Conservation (phyloP, 2,113 vertebrate genomes). For the Hoplias malabaricus region DNA sequence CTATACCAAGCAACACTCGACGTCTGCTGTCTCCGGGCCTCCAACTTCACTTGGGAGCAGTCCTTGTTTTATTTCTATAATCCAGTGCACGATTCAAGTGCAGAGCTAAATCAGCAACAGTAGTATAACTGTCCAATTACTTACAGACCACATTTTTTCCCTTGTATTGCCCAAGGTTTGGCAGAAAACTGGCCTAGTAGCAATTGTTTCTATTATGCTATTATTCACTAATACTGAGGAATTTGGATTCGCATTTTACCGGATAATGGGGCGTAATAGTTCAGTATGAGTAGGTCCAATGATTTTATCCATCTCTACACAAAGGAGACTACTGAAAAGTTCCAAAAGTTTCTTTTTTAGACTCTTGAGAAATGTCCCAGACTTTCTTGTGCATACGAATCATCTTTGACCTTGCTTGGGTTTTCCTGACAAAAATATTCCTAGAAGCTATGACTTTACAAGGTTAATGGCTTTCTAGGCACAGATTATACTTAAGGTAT, state of each 20-base stretch:
- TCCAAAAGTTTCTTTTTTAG: neutral
- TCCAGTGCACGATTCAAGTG: neutral
- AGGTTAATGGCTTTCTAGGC: neutral
- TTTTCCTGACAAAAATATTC: neutral
- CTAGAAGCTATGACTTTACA: neutral
- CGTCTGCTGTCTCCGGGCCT: no score
- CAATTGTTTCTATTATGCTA: slow-evolving; percentile 11
- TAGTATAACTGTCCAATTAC: neutral
- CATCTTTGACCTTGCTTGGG: neutral
- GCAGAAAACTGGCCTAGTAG: neutral
- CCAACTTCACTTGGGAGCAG: no score
- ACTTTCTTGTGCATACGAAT: neutral
- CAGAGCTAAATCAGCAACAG: neutral
- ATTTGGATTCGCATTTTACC: slow-evolving; percentile 3
- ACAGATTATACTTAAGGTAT: neutral
- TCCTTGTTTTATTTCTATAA: neutral
- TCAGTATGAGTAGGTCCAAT: slow-evolving; percentile 9
- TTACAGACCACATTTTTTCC: neutral
- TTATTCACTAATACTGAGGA: slow-evolving; percentile 14
- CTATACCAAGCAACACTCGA: no score
- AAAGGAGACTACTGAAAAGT: neutral
- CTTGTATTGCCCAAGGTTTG: neutral
- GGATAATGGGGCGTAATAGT: slow-evolving; percentile 15
- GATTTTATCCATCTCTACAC: slow-evolving; percentile 18
- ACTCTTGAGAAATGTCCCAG: neutral